phyloP scores from a whole-genome alignment of 2,113 vertebrate genomes.

The Pandion haliaetus region DNA sequence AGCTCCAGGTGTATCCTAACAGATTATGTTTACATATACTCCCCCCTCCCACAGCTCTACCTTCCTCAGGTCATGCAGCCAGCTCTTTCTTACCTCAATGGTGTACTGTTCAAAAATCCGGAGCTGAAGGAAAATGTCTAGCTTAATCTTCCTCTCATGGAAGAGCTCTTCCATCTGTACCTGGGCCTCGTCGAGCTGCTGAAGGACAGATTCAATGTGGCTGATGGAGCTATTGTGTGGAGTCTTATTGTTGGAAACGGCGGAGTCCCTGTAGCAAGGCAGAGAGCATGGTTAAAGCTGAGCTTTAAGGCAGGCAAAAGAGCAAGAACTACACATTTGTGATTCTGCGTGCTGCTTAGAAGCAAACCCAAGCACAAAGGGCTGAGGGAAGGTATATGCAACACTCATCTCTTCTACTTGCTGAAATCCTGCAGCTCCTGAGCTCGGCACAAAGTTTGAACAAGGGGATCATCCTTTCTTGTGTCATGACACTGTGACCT shows the following conservation, averaged over 20 bases:
- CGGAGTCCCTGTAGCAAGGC: constrained; percentile 84
- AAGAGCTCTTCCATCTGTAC: constrained; percentile 98
- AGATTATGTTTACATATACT: not conserved
- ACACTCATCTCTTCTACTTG: not conserved
- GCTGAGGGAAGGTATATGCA: not conserved
- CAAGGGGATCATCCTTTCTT: not conserved
- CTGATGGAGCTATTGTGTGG: constrained; percentile 96
- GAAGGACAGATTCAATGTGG: constrained; percentile 95
- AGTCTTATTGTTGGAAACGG: constrained; percentile 93
- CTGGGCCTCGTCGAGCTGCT: constrained; percentile 96
- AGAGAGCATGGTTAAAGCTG: not conserved
- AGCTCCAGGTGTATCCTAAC: not conserved
- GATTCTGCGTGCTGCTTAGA: not conserved
- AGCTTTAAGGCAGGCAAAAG: not conserved
- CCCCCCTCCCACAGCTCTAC: not conserved
- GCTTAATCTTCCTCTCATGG: constrained; percentile 95
- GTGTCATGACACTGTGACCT: not conserved
- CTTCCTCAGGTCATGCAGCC: not conserved
- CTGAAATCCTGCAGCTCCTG: not conserved
- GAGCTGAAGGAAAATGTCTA: constrained; percentile 96
- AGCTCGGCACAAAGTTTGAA: not conserved
- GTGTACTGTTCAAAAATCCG: constrained; percentile 98
- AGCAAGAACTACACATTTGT: not conserved
- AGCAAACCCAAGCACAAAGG: not conserved
- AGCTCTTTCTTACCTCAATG: constrained; percentile 84